Evolutionary conservation across 2,888 invertebrate genomes (phyloP).

Genomic region (Mimumesa dahlbomi): DNA sequence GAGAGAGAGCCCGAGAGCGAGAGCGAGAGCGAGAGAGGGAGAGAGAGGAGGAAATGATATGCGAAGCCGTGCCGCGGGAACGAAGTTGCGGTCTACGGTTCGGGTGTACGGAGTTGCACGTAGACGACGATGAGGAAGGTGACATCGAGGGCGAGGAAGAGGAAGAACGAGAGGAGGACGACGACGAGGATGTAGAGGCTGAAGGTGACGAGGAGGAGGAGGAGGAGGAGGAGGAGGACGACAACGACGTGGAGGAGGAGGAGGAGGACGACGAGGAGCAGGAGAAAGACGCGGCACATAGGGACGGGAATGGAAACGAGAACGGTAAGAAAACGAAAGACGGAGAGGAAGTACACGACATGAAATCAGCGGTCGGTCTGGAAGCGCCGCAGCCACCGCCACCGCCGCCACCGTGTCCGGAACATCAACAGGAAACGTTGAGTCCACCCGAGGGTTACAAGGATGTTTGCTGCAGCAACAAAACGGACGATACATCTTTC

Average conservation of each 20-base stretch:
- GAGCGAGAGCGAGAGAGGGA: no score
- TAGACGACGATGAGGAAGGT: conserved; percentile 57
- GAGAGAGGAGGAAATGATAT: conserved; percentile 53
- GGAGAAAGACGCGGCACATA: conserved; percentile 2
- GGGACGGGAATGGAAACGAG: not conserved
- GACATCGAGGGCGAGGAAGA: conserved; percentile 61
- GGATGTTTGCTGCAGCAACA: conserved; percentile 87
- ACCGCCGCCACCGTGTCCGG: conserved; percentile 24
- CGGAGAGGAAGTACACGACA: not conserved
- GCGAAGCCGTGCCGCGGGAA: conserved; percentile 14
- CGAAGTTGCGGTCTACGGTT: conserved; percentile 32
- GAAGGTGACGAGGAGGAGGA: conserved; percentile 39
- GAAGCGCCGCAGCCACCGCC: conserved; percentile 8
- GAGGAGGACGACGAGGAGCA: conserved; percentile 49
- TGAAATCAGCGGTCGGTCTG: not conserved
- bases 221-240: conserved; percentile 19
- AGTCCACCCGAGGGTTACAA: conserved; percentile 96
- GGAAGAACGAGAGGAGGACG: conserved; percentile 58
- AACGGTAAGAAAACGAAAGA: not conserved
- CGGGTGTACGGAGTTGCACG: conserved; percentile 61
- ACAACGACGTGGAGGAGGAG: not conserved
- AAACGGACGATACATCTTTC: conserved; percentile 80
- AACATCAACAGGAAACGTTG: conserved; percentile 86
- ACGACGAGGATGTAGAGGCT: conserved; percentile 52
- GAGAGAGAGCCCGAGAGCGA: no score